A percentile compares a stretch with the other conserved stretches of the same genome.
Conservation (phyloP, 2,797 vertebrate species). For the Acanthopagrus latus region DNA sequence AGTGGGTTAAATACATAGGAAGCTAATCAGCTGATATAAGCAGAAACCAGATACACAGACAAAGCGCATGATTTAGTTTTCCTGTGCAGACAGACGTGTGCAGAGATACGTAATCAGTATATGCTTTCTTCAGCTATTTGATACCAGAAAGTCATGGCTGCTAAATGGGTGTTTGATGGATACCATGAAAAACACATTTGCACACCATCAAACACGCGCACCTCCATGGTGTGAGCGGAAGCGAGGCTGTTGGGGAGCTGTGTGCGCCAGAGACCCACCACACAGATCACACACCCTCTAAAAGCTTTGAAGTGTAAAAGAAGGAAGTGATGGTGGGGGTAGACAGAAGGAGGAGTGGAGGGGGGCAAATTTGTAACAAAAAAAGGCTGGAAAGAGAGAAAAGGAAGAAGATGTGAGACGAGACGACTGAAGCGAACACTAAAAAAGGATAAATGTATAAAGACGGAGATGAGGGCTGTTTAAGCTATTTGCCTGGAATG, state of each 20-base stretch:
- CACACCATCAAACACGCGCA: conserved; percentile 62
- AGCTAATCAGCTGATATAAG: conserved; percentile 63
- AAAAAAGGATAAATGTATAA: conserved; percentile 37
- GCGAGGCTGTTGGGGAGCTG: conserved; percentile 36
- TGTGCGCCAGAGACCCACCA: conserved; percentile 64
- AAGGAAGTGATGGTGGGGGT: conserved; percentile 31
- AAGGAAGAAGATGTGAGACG: conserved; percentile 50
- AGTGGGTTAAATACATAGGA: conserved; percentile 55
- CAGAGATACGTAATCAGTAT: conserved; percentile 3
- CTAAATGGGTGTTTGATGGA: conserved; percentile 46
- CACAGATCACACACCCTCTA: conserved; percentile 70
- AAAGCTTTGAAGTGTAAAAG: conserved; percentile 72
- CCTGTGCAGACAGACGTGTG: conserved; percentile 38
- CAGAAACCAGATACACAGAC: conserved; percentile 50
- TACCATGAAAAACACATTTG: conserved; percentile 52
- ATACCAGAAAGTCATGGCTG: conserved; percentile 33
- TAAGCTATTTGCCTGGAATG: conserved; percentile 32
- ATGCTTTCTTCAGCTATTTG: conserved; percentile 12
- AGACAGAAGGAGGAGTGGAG: conserved; percentile 38
- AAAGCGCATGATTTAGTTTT: conserved; percentile 28
- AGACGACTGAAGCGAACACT: conserved; percentile 36
- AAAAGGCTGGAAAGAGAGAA: conserved; percentile 24
- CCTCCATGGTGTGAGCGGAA: conserved; percentile 55
- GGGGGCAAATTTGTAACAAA: conserved; percentile 42
- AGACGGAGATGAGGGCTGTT: conserved; percentile 41